Percentiles rank a stretch among this genome's conserved stretches.
Conservation (phyloP, 2,797 vertebrate genomes). For the Echeneis naucrates region DNA sequence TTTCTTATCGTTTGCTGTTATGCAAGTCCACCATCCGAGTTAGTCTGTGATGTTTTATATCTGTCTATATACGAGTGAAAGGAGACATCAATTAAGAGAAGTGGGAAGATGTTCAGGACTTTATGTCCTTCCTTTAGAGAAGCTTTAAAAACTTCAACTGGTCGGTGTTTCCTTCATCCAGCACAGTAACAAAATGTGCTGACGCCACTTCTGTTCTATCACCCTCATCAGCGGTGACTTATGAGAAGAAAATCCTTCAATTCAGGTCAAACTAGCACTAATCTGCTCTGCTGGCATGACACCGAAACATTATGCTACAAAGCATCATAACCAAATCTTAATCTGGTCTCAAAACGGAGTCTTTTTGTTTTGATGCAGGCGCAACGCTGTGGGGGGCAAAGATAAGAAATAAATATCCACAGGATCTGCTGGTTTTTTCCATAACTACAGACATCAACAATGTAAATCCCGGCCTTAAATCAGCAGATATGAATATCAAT, state of each 20-base stretch:
- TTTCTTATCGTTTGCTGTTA: background rate
- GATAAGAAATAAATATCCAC: conserved; percentile 13
- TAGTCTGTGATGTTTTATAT: no score
- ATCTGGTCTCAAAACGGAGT: conserved; percentile 53
- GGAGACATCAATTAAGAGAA: background rate
- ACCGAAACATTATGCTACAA: conserved; percentile 46
- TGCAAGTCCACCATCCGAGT: background rate
- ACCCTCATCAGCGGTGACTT: conserved; percentile 56
- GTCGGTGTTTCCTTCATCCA: background rate
- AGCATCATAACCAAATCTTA: conserved; percentile 57
- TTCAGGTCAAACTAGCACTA: conserved; percentile 77
- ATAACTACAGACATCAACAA: background rate
- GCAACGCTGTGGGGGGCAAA: conserved; percentile 15
- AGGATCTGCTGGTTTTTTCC: background rate
- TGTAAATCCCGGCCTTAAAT: conserved; percentile 14
- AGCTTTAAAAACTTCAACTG: conserved; percentile 11
- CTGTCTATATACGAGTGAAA: no score
- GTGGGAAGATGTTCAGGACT: background rate
- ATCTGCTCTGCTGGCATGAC: conserved; percentile 69
- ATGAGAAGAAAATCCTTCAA: conserved; percentile 77
- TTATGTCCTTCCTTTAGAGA: background rate
- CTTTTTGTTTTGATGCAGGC: conserved; percentile 33
- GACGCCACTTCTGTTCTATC: conserved; percentile 31
- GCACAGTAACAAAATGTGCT: conserved; percentile 23
- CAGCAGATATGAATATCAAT: background rate